Evolutionary conservation across 2,113 vertebrate genomes (phyloP).

Genomic region (Ascaphus truei): DNA sequence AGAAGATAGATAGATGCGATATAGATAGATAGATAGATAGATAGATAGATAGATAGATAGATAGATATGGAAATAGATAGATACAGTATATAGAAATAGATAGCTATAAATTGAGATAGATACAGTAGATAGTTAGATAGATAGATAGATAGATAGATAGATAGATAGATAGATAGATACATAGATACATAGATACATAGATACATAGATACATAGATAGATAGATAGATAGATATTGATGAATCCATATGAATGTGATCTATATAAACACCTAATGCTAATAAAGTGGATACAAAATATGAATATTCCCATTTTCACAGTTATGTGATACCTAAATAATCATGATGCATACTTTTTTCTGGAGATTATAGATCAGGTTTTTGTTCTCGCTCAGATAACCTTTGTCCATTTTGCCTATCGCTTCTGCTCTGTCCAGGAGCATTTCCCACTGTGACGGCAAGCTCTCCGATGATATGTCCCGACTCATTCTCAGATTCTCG

Average conservation of each 20-base stretch:
- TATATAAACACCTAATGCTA: too few species aligned
- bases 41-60: too few species aligned
- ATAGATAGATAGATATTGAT: neutral
- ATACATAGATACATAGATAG: neutral
- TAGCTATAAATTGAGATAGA: neutral
- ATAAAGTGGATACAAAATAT: too few species aligned
- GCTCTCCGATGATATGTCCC: conserved; percentile 12
- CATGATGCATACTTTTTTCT: conserved; percentile 25
- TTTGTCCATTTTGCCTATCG: conserved; percentile 1
- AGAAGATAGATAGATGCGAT: too few species aligned
- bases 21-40: too few species aligned
- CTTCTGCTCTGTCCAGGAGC: conserved; percentile 19
- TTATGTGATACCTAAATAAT: too few species aligned
- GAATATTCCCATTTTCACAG: too few species aligned
- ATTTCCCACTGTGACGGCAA: neutral
- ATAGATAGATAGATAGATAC: too few species aligned
- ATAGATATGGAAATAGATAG: too few species aligned
- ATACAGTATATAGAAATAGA: neutral
- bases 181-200: neutral
- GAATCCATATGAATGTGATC: too few species aligned
- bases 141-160: too few species aligned
- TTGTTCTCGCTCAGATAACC: neutral
- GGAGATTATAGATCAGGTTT: conserved; percentile 14
- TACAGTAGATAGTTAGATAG: too few species aligned
- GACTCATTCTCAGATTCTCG: neutral